Base-by-base conservation (phyloP, 1,140 invertebrate genomes). In the Drosophila navojoa region DNA sequence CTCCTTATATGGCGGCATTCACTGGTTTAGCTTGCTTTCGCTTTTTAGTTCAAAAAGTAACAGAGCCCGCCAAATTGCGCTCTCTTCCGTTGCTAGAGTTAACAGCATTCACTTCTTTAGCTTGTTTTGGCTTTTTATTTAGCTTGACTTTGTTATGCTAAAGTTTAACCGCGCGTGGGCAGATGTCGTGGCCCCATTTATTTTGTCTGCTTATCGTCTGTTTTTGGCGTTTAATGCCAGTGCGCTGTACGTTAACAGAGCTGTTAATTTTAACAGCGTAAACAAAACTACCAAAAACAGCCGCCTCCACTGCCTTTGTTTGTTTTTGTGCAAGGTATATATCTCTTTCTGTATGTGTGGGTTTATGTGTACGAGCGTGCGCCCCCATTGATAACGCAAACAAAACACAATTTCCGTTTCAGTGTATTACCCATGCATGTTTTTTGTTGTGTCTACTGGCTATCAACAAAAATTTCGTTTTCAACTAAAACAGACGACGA, bases 301-400 rank as follows among this genome's bases (percentile, higher is more conserved):
- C 49, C 69, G 54, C 55, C 53, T 35, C 59, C 35, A 57, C 6
- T 38, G 35, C 6, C 11, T 80, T 80, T 67, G 64, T 85, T 86
- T 77, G 69, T 64, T 71, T 64, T 71, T 79, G 62, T 54, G 61
- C 35, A 54, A 64, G 44, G 5, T 42, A 42, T 62, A 35, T 69
- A 62, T 68, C 25, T 67, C 50, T 40, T 47, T 70, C 35, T 44
- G 25, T 47, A 11, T 9, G 42, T 19, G 40, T 29, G 6, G 61
- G 13, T 70, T n/a, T 72, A 6, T 64, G 49, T 60, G 25, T 58
- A 15, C 35, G 69, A 76, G 40, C 60, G 47, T 70, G 50, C 52
- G 74, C 62, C 66, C 71, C 71, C 82, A 78, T 86, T 87, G 81
- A 86, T 86, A 86, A 86, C 67, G 40, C 55, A 86, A 72, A 87